A percentile compares a stretch with the other conserved stretches of the same genome.
Evolutionary conservation across 2,113 vertebrate genomes (phyloP).

Genomic region (Stegostoma tigrinum): DNA sequence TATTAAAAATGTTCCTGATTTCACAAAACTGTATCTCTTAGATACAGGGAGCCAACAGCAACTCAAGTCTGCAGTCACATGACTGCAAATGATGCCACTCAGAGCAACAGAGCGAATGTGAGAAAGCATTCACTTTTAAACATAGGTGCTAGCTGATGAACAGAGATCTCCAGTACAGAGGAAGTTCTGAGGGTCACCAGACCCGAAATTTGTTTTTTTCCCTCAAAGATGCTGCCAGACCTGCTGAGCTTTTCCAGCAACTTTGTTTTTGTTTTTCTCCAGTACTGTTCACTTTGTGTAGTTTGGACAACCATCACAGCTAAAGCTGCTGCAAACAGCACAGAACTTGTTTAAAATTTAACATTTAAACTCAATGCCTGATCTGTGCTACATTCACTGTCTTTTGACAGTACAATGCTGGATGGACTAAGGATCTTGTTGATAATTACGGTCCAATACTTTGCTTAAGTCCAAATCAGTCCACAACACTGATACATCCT

Average conservation of each 20-base stretch:
- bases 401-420: neutral
- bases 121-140: neutral
- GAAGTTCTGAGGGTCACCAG: too few relatives aligned
- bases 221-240: too few relatives aligned
- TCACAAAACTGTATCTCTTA: neutral
- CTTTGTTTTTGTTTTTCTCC: neutral
- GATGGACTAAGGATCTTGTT: neutral
- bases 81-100: neutral
- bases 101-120: neutral
- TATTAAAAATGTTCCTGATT: neutral
- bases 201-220: too few relatives aligned
- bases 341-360: neutral
- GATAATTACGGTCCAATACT: neutral
- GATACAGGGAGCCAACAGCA: neutral
- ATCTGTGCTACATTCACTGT: neutral
- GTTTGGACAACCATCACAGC: neutral
- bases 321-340: neutral
- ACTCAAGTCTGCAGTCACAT: neutral
- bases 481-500: too few relatives aligned
- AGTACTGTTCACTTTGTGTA: neutral
- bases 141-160: too few relatives aligned
- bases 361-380: neutral
- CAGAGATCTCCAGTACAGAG: neutral
- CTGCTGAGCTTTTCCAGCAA: too few relatives aligned
- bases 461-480: neutral